phyloP scores from a whole-genome alignment of 2,113 vertebrate genomes.

The Ceyx cyanopectus region DNA sequence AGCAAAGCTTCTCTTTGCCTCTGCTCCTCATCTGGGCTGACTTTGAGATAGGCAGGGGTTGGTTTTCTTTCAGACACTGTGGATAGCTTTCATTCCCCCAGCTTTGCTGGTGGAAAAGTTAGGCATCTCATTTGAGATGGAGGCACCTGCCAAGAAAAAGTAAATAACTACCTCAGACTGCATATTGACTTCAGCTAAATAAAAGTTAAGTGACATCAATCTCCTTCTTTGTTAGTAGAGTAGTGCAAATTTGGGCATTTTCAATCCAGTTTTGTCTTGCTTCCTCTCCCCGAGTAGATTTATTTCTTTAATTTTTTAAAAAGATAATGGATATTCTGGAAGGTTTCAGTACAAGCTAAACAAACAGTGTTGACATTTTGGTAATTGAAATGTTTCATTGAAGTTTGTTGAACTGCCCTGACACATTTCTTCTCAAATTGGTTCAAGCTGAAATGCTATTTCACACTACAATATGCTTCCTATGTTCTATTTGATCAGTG shows the following conservation, averaged over 20 bases:
- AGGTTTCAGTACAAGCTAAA: slow-evolving; percentile 16
- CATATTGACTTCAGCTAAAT: slow-evolving; percentile 46
- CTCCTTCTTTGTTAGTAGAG: slow-evolving; percentile 27
- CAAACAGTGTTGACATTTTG: slow-evolving; percentile 43
- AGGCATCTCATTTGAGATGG: slow-evolving; percentile 11
- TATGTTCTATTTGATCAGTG: slow-evolving; percentile 1
- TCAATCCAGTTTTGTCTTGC: slow-evolving; percentile 8
- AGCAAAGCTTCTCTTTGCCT: not conserved
- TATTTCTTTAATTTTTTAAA: not conserved
- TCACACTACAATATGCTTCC: not conserved
- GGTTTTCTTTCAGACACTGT: not conserved
- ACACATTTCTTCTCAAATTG: slow-evolving; percentile 54
- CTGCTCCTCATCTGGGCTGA: not conserved
- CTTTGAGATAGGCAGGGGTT: not conserved
- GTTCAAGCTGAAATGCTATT: not conserved
- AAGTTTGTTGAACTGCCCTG: slow-evolving; percentile 54
- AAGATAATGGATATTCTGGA: not conserved
- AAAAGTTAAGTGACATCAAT: slow-evolving; percentile 32
- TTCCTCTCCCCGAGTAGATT: not conserved
- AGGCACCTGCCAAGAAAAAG: slow-evolving; percentile 32
- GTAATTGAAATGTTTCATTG: slow-evolving; percentile 58
- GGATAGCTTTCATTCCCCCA: not conserved
- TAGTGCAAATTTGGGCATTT: slow-evolving; percentile 24
- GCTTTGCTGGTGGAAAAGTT: not conserved
- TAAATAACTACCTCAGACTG: slow-evolving; percentile 22